Evolutionary conservation across 1,140 invertebrate genomes (phyloP).

Genomic region (Drosophila bifasciata): DNA sequence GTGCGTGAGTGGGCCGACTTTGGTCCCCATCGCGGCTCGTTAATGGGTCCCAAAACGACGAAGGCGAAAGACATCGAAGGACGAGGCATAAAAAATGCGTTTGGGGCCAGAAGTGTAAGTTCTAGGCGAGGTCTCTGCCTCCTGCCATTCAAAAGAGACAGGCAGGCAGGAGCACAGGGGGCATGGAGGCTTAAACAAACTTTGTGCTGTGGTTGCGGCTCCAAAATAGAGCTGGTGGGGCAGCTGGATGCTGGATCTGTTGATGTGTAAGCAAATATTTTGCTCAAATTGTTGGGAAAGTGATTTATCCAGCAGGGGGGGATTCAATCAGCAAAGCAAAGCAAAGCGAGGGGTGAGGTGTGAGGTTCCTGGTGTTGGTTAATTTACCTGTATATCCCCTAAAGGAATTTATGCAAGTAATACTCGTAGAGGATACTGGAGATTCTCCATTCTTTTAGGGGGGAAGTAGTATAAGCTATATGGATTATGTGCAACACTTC

Average conservation of each 20-base stretch:
- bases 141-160: constrained; percentile 18
- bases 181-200: constrained; percentile 67
- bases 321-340: constrained; percentile 34
- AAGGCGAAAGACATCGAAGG: constrained; percentile 18
- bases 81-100: constrained; percentile 74
- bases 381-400: background rate
- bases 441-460: background rate
- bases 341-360: too few species aligned
- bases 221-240: too few species aligned
- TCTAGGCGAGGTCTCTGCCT: constrained; percentile 22
- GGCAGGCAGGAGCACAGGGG: constrained; percentile 1
- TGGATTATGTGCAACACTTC: constrained; percentile 5
- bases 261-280: constrained; percentile 77
- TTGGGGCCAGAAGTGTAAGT: constrained; percentile 35
- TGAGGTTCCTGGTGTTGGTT: constrained; percentile 3
- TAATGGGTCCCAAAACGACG: constrained; percentile 73
- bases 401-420: too few species aligned
- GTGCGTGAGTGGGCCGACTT: constrained; percentile 57
- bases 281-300: constrained; percentile 73
- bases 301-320: constrained; percentile 50
- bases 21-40: constrained; percentile 37
- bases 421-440: background rate
- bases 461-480: constrained; percentile 19
- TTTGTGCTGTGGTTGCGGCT: constrained; percentile 53
- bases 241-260: constrained; percentile 20